Conservation (phyloP, 2,888 invertebrate species). For the Criorhina ranunculi region DNA sequence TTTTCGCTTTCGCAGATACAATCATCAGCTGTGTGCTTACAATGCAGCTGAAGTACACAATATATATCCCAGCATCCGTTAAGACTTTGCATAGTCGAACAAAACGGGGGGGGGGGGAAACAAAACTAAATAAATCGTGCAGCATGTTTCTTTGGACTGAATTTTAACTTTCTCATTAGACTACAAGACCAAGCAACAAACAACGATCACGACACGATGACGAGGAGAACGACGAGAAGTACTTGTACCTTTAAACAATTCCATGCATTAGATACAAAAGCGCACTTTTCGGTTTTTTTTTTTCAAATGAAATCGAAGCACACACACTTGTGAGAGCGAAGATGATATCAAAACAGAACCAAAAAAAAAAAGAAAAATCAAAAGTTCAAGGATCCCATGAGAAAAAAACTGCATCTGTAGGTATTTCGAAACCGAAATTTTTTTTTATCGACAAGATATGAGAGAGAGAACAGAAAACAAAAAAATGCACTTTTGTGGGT, state of each 20-base stretch:
- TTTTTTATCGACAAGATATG: neutral
- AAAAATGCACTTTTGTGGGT: slow-evolving; percentile 41
- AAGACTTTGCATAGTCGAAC: slow-evolving; percentile 15
- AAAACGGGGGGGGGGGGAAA: too few relatives aligned
- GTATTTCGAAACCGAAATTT: slow-evolving; percentile 32
- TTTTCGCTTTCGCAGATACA: slow-evolving; percentile 69
- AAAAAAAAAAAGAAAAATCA: slow-evolving; percentile 19
- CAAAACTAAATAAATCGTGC: slow-evolving; percentile 69
- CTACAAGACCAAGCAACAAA: slow-evolving; percentile 39
- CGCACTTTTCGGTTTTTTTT: slow-evolving; percentile 16
- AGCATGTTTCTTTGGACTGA: slow-evolving; percentile 58
- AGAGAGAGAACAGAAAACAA: neutral
- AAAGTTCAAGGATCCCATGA: slow-evolving; percentile 74
- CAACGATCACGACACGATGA: slow-evolving; percentile 37
- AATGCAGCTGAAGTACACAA: slow-evolving; percentile 35
- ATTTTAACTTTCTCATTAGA: slow-evolving; percentile 68
- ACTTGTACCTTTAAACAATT: slow-evolving; percentile 42
- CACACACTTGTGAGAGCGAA: slow-evolving; percentile 26
- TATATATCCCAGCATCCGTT: slow-evolving; percentile 64
- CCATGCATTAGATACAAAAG: slow-evolving; percentile 33
- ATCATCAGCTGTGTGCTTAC: slow-evolving; percentile 54
- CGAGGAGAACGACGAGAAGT: slow-evolving; percentile 18
- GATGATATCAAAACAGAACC: slow-evolving; percentile 46
- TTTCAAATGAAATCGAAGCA: slow-evolving; percentile 51
- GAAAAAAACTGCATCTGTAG: slow-evolving; percentile 19